Percentiles rank a stretch among this genome's conserved stretches.
Evolutionary conservation across 1,140 invertebrate species (phyloP).

Genomic region (Lasioglossum albipes): DNA sequence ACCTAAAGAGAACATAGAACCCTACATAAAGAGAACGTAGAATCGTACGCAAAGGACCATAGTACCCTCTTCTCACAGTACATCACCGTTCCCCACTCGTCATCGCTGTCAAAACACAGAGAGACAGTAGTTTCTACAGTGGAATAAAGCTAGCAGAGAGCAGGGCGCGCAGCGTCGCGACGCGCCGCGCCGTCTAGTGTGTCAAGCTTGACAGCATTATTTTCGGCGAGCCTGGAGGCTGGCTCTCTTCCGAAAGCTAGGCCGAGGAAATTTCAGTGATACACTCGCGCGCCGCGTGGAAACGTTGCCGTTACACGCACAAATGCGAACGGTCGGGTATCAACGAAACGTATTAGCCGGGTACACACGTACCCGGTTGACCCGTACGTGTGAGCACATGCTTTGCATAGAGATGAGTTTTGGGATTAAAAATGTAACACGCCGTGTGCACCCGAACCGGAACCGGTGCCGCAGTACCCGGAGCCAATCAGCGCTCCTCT

Average conservation of each 20-base stretch:
- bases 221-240: neutral
- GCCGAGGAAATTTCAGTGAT: constrained; percentile 3
- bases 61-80: too few species aligned
- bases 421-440: constrained; percentile 60
- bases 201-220: neutral
- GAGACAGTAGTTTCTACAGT: too few species aligned
- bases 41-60: too few species aligned
- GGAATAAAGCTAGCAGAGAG: too few species aligned
- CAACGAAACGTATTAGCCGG: constrained; percentile 44
- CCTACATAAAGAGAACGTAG: too few species aligned
- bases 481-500: constrained; percentile 11
- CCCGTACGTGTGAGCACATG: constrained; percentile 22
- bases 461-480: neutral
- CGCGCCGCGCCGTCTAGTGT: too few species aligned
- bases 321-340: constrained; percentile 21
- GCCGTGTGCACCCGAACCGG: constrained; percentile 6
- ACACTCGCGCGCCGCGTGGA: neutral
- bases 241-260: neutral
- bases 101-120: too few species aligned
- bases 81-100: too few species aligned
- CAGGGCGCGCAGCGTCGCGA: too few species aligned
- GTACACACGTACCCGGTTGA: constrained; percentile 29
- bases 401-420: constrained; percentile 64
- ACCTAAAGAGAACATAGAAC: too few species aligned
- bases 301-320: neutral